These are phyloP conservation scores for Notospermus geniculatus DNA, from an alignment of 1,140 invertebrate genomes.

Conservation along the genomic window DNA sequence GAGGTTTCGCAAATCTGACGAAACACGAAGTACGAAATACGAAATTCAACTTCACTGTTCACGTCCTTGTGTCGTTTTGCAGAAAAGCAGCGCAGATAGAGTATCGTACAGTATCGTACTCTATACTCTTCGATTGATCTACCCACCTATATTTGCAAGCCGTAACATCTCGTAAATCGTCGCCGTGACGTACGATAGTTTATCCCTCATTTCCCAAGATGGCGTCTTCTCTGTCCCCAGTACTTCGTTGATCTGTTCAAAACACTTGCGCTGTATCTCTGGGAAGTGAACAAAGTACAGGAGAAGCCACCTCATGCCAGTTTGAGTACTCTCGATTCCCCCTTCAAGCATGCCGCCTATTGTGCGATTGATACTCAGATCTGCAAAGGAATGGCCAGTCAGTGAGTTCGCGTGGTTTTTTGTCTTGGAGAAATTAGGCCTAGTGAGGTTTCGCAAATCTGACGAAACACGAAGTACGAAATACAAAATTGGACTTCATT, in stretches of 20 bases:
- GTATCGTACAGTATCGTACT: no score
- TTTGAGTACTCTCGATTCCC: slow-evolving; percentile 4
- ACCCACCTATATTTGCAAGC: slow-evolving; percentile 42
- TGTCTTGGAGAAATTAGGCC: no score
- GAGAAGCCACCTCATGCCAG: not conserved
- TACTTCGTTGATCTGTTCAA: not conserved
- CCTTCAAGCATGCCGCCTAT: not conserved
- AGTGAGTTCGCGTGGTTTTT: no score
- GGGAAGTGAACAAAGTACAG: not conserved
- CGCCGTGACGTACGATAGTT: slow-evolving; percentile 27
- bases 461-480: no score
- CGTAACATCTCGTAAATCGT: slow-evolving; percentile 43
- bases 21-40: no score
- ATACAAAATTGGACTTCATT: no score
- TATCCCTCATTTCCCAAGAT: slow-evolving; percentile 11
- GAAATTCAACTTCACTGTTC: no score
- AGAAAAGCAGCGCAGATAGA: no score
- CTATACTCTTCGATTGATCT: no score
- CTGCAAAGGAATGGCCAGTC: not conserved
- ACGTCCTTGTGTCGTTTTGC: no score
- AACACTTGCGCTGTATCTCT: not conserved
- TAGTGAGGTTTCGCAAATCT: no score
- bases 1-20: no score
- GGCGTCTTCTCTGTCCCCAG: not conserved
- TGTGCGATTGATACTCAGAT: not conserved